These are phyloP conservation scores for Drosophila suzukii DNA, from an alignment of 1,140 invertebrate species.

Conservation along the genomic window DNA sequence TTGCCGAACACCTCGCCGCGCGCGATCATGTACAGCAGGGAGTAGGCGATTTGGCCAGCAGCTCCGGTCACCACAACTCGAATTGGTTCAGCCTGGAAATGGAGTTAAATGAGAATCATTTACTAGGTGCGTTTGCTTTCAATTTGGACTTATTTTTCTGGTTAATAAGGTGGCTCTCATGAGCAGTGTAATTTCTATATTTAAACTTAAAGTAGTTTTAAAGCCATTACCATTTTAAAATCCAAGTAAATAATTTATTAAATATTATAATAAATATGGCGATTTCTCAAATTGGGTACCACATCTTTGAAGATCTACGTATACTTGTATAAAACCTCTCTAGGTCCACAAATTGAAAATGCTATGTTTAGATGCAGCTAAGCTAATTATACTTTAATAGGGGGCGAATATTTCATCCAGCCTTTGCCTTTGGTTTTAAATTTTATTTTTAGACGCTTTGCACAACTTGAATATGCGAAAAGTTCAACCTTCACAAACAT, in stretches of 20 bases:
- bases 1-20: conserved; percentile 98
- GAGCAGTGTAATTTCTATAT: no score
- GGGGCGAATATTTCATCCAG: conserved; percentile 5
- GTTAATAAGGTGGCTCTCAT: no score
- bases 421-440: conserved; percentile 8
- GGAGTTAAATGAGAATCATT: background rate
- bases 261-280: no score
- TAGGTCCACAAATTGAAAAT: background rate
- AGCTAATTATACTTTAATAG: conserved; percentile 24
- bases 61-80: conserved; percentile 98
- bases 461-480: background rate
- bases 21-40: conserved; percentile 95
- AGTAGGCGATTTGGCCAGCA: conserved; percentile 99
- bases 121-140: background rate
- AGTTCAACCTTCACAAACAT: background rate
- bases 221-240: no score
- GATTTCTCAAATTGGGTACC: no score
- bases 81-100: conserved; percentile 88
- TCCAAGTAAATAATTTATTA: no score
- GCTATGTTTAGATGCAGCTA: conserved; percentile 17
- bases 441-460: conserved; percentile 24
- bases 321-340: background rate
- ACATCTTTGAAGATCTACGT: no score
- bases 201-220: no score
- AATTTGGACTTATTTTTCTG: no score